A percentile compares a stretch with the other conserved stretches of the same genome.
phyloP scores from a whole-genome alignment of 2,888 invertebrate species.

The Ophion ellenae region DNA sequence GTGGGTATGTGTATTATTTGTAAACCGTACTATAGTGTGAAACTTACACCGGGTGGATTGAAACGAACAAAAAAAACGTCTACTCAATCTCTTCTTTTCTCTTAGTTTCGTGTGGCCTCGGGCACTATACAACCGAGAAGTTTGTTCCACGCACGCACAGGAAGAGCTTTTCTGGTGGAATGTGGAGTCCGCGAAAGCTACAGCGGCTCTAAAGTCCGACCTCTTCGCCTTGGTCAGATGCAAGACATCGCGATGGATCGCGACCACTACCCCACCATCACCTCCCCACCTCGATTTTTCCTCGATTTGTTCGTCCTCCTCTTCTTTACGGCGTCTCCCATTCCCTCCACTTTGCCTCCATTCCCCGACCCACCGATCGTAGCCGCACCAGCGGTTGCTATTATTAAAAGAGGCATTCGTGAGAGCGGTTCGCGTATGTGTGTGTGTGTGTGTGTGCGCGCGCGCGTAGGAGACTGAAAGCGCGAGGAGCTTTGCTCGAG shows the following conservation, averaged over 20 bases:
- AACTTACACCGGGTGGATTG: constrained; percentile 75
- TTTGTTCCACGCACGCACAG: constrained; percentile 74
- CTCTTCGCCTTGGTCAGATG: constrained; percentile 76
- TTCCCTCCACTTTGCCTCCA: constrained; percentile 34
- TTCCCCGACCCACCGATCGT: constrained; percentile 9
- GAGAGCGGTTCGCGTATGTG: background rate
- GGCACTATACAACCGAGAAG: constrained; percentile 72
- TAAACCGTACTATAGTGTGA: constrained; percentile 14
- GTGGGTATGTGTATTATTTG: background rate
- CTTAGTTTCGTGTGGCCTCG: constrained; percentile 69
- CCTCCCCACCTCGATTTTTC: constrained; percentile 38
- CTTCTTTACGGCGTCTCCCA: constrained; percentile 31
- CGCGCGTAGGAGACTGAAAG: constrained; percentile 26
- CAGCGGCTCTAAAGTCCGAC: constrained; percentile 86
- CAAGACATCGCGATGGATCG: constrained; percentile 73
- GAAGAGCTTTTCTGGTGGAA: constrained; percentile 85
- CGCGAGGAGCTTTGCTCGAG: constrained; percentile 4
- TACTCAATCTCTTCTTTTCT: constrained; percentile 45
- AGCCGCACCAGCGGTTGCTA: constrained; percentile 31
- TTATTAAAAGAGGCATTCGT: constrained; percentile 57
- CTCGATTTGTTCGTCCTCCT: constrained; percentile 62
- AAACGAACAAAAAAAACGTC: constrained; percentile 62
- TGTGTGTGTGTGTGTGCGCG: constrained; percentile 30
- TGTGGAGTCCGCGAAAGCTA: constrained; percentile 90
- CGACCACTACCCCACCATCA: constrained; percentile 60